Base-by-base conservation (phyloP, 2,888 invertebrate genomes). In the Colostygia pectinataria region DNA sequence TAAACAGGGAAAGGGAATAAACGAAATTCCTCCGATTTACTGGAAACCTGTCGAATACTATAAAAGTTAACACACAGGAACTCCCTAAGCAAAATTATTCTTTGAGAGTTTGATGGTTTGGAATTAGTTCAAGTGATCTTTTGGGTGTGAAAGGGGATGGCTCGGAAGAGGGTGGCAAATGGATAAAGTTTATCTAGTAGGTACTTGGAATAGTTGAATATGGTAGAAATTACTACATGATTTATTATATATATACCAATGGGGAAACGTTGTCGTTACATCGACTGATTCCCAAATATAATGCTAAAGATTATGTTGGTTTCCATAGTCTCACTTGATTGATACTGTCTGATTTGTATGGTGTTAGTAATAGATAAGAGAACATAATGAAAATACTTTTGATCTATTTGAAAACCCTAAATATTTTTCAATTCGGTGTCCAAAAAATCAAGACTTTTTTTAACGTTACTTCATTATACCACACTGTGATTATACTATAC, bases 81-180 rank as follows among this genome's bases (percentile, higher is more conserved):
- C 46, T 53, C 53, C 47, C 53, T 14, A 8, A 43, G 50, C 40
- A 47, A 52, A 54, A 43, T 52, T 39, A 57, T 52, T 55, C 52
- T 55, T 52, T 37, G 24, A 32, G 23, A 48, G 37, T 32, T 42
- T 38, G 42, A 49, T 52, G 49, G 39, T 53, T 50, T 46, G 52
- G 50, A 59, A 59, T 59, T 59, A 59, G 56, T 59, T 59, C 38
- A 50, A 47, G 59, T 56, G 52, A 51, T 55, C 44, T 59, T 55
- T 49, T 33, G 44, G 51, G 49, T 50, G 58, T 46, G 48, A 52
- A 52, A 50, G 20, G 44, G 41, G 44, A 48, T 52, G 48, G 31
- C 15, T 36, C 36, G 10, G 27, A 37, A 36, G 37, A 37, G 36
- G 52, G 55, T 45, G 50, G 39, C 27, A 37, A 42, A 48, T 53